Percentiles rank a stretch among this genome's conserved stretches.
Conservation (phyloP, 1,140 invertebrate species). For the Drosophila guanche region DNA sequence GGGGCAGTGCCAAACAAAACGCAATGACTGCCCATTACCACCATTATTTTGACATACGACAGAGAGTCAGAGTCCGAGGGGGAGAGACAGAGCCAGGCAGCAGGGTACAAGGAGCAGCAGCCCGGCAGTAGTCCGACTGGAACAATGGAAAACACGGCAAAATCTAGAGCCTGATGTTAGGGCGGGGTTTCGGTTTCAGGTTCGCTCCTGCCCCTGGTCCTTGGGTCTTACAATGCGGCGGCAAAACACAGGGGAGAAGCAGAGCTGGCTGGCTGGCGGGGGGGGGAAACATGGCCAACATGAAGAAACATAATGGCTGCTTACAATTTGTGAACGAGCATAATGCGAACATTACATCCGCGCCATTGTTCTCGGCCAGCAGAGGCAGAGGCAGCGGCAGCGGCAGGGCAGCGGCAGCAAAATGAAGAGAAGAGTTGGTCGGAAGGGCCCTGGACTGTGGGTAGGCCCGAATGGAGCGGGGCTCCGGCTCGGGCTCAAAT, state of each 20-base stretch:
- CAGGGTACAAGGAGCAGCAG: neutral
- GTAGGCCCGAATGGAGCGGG: slow-evolving; percentile 31
- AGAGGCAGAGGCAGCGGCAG: slow-evolving; percentile 1
- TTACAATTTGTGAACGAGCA: slow-evolving; percentile 82
- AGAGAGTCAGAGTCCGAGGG: slow-evolving; percentile 36
- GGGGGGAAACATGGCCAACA: slow-evolving; percentile 42
- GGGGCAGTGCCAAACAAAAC: slow-evolving; percentile 27
- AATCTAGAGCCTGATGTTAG: slow-evolving; percentile 25
- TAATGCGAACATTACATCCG: slow-evolving; percentile 82
- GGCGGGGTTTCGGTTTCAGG: slow-evolving; percentile 19
- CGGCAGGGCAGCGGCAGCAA: slow-evolving; percentile 3
- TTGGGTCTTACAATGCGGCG: slow-evolving; percentile 62
- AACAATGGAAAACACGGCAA: slow-evolving; percentile 66
- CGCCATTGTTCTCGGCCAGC: slow-evolving; percentile 70
- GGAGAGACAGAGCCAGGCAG: neutral
- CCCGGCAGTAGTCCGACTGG: slow-evolving; percentile 22
- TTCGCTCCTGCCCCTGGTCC: slow-evolving; percentile 8
- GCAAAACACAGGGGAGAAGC: slow-evolving; percentile 15
- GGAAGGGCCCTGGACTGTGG: neutral
- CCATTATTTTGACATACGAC: slow-evolving; percentile 79
- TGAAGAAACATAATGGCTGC: slow-evolving; percentile 82
- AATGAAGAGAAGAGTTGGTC: neutral
- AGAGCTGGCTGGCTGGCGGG: neutral
- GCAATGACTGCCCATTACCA: slow-evolving; percentile 53
- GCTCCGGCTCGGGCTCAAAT: slow-evolving; percentile 59